Conservation (phyloP, 2,888 invertebrate genomes). For the Oxycera nigricornis region DNA sequence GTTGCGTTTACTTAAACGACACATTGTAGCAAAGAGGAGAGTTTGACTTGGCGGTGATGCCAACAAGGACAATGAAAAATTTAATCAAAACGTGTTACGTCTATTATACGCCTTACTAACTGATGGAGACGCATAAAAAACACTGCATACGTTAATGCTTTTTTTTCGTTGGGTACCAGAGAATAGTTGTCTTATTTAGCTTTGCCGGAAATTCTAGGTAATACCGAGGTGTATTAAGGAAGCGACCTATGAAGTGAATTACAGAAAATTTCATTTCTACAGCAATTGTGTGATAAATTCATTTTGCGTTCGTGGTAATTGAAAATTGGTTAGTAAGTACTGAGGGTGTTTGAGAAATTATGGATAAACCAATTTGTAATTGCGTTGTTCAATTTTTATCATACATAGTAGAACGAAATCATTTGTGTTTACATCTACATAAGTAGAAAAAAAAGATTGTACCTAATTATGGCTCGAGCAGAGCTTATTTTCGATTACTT, state of each 20-base stretch:
- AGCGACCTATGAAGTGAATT: background rate
- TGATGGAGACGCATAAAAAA: conserved; percentile 28
- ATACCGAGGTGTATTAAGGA: background rate
- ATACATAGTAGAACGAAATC: too few species aligned
- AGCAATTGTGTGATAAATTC: conserved; percentile 23
- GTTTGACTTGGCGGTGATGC: background rate
- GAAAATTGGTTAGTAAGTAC: too few species aligned
- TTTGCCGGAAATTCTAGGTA: background rate
- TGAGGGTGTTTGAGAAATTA: too few species aligned
- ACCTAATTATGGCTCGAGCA: too few species aligned
- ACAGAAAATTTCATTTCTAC: conserved; percentile 13
- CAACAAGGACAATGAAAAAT: conserved; percentile 45
- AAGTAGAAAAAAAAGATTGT: too few species aligned
- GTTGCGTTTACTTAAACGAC: background rate
- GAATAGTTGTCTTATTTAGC: background rate
- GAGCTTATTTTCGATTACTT: too few species aligned
- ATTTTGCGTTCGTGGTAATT: conserved; percentile 25
- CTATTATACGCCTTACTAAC: conserved; percentile 43
- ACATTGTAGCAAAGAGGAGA: background rate
- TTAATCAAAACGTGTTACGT: conserved; percentile 45
- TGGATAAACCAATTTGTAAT: too few species aligned
- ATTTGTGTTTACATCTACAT: too few species aligned
- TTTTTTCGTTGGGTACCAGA: background rate
- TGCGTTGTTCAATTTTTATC: too few species aligned
- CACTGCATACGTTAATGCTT: background rate